Conservation (phyloP, 2,888 invertebrate species). For the Lasioglossum morio region DNA sequence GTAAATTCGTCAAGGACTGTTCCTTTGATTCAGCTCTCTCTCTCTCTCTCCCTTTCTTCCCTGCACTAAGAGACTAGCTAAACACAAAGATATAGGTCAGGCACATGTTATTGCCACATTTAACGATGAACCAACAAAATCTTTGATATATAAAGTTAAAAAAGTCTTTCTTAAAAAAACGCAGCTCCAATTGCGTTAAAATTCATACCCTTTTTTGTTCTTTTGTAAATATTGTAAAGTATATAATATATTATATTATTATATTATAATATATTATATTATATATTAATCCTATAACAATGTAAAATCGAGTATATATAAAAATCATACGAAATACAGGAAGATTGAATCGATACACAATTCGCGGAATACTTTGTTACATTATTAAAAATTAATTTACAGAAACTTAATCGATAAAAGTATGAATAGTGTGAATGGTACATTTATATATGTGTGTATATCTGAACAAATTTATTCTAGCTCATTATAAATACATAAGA, state of each 20-base stretch:
- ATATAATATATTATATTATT: too few species aligned
- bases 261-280: too few species aligned
- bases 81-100: slow-evolving; percentile 49
- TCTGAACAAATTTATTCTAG: slow-evolving; percentile 62
- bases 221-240: slow-evolving; percentile 38
- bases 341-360: slow-evolving; percentile 49
- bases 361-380: slow-evolving; percentile 38
- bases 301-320: slow-evolving; percentile 55
- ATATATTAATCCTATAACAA: slow-evolving; percentile 44
- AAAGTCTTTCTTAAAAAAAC: slow-evolving; percentile 31
- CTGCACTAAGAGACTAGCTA: slow-evolving; percentile 45
- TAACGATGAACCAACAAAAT: slow-evolving; percentile 45
- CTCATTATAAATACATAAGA: slow-evolving; percentile 47
- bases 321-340: slow-evolving; percentile 66
- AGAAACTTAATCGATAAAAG: slow-evolving; percentile 50
- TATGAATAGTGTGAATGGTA: slow-evolving; percentile 47
- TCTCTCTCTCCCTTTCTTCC: slow-evolving; percentile 10
- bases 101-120: slow-evolving; percentile 50
- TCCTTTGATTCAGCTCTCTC: slow-evolving; percentile 42
- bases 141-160: slow-evolving; percentile 43
- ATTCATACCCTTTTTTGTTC: slow-evolving; percentile 24
- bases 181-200: slow-evolving; percentile 37
- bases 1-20: slow-evolving; percentile 31
- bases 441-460: slow-evolving; percentile 9
- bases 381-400: slow-evolving; percentile 56